These are phyloP conservation scores for Sebastes elongatus DNA, from an alignment of 2,797 vertebrate genomes.

Conservation along the genomic window DNA sequence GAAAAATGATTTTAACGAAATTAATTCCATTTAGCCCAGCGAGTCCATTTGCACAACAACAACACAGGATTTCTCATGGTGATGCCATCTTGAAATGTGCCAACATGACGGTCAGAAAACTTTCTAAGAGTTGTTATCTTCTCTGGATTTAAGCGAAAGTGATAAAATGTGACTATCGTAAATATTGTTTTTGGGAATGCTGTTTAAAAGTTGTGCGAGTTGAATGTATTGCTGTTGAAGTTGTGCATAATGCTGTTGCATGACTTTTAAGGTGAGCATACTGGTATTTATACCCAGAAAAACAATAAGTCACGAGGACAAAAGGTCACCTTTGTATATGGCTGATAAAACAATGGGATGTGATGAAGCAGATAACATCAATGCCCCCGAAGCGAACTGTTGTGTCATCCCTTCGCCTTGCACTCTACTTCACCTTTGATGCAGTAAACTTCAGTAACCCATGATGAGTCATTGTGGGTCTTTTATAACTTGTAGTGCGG, in stretches of 20 bases:
- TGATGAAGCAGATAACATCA: slow-evolving; percentile 41
- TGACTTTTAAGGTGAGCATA: neutral
- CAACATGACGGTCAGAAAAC: neutral
- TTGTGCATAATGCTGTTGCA: neutral
- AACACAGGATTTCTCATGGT: neutral
- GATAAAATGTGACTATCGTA: neutral
- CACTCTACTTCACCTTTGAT: slow-evolving; percentile 49
- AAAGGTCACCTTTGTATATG: slow-evolving; percentile 2
- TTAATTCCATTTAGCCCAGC: neutral
- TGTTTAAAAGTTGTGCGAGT: neutral
- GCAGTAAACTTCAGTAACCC: slow-evolving; percentile 22
- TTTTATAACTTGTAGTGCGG: slow-evolving; percentile 42
- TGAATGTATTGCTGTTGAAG: neutral
- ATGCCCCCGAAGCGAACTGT: slow-evolving; percentile 2
- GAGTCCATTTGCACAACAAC: neutral
- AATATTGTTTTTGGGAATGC: neutral
- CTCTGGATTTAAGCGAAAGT: neutral
- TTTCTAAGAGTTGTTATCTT: neutral
- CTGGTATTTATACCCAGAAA: neutral
- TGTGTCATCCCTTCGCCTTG: slow-evolving; percentile 16
- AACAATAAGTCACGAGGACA: neutral
- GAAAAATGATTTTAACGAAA: neutral
- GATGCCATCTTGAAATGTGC: neutral
- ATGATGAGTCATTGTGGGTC: slow-evolving; percentile 36
- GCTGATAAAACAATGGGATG: slow-evolving; percentile 32